Evolutionary conservation across 1,140 invertebrate genomes (phyloP).

Genomic region (Melitaea cinxia): DNA sequence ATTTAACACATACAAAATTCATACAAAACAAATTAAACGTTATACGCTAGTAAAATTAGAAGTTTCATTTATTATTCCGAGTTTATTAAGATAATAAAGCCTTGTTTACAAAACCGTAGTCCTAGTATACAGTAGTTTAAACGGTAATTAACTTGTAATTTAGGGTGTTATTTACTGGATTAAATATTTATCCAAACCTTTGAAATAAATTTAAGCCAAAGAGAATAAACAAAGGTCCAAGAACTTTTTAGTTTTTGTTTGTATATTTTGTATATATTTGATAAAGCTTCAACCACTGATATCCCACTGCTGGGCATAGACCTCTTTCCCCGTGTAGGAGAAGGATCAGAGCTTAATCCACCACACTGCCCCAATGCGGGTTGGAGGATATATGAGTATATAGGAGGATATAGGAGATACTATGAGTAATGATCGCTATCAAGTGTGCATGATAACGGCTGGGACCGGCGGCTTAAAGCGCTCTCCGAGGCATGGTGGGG

Average conservation of each 20-base stretch:
- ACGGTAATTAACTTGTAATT: slow-evolving; percentile 23
- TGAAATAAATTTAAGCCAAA: neutral
- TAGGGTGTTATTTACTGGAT: slow-evolving; percentile 10
- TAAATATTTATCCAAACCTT: slow-evolving; percentile 5
- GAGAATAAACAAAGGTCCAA: neutral
- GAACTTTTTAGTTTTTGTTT: neutral
- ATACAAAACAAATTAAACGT: slow-evolving; percentile 5
- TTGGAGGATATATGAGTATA: too few species aligned
- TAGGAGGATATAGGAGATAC: too few species aligned
- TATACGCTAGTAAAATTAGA: slow-evolving; percentile 9
- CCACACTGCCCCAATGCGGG: too few species aligned
- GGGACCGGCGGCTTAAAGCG: too few species aligned
- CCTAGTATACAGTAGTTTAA: slow-evolving; percentile 19
- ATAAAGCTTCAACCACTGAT: too few species aligned
- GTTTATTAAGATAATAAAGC: slow-evolving; percentile 28
- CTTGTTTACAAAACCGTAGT: slow-evolving; percentile 19
- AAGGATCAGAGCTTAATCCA: too few species aligned
- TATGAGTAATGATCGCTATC: too few species aligned
- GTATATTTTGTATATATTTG: too few species aligned
- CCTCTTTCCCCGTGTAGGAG: too few species aligned
- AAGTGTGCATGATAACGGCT: too few species aligned
- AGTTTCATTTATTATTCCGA: slow-evolving; percentile 16
- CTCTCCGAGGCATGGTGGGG: too few species aligned
- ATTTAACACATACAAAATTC: slow-evolving; percentile 7
- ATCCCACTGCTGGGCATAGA: too few species aligned